Conservation (phyloP, 2,113 vertebrate genomes). For the Psephotus haematonotus region DNA sequence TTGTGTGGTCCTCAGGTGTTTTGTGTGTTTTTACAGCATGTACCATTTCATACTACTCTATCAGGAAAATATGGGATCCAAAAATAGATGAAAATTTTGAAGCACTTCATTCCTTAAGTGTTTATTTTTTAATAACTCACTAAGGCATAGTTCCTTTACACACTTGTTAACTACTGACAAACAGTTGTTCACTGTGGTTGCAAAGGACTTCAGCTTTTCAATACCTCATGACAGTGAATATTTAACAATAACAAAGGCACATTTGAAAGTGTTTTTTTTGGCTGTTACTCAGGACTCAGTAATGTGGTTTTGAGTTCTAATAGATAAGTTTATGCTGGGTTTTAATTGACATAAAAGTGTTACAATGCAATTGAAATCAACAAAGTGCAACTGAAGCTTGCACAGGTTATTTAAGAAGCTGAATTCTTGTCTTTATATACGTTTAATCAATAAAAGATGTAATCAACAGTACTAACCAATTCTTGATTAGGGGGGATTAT, state of each 20-base stretch:
- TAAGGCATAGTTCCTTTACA: background rate
- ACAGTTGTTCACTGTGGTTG: background rate
- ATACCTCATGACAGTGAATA: background rate
- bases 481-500: background rate
- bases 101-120: background rate
- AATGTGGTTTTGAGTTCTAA: background rate
- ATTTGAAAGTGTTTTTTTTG: background rate
- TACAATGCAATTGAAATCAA: background rate
- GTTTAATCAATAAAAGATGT: background rate
- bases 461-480: background rate
- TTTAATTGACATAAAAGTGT: background rate
- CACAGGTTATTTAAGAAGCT: background rate
- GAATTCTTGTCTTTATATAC: background rate
- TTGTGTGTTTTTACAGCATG: background rate
- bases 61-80: background rate
- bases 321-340: background rate
- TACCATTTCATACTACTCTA: background rate
- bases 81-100: background rate
- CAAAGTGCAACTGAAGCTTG: background rate
- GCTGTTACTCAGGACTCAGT: background rate
- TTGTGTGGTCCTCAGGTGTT: background rate
- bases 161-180: background rate
- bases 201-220: background rate
- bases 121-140: background rate
- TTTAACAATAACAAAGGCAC: background rate